Conservation (phyloP, 2,888 invertebrate species). For the Cryptus viduatorius region DNA sequence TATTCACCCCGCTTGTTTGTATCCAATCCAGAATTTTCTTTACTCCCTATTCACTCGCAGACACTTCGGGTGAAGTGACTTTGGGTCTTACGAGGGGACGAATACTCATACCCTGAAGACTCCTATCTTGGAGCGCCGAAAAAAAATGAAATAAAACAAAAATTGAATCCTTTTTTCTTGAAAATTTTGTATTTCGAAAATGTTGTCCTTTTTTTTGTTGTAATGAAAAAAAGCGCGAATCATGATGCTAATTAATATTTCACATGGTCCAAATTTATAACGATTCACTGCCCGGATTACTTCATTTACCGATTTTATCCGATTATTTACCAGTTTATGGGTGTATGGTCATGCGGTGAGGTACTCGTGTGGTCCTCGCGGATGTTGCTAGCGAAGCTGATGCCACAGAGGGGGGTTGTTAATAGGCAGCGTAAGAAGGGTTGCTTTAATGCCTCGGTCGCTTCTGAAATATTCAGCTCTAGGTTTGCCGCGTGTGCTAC, state of each 20-base stretch:
- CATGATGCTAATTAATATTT: not conserved
- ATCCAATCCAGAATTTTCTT: slow-evolving; percentile 45
- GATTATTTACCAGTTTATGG: slow-evolving; percentile 50
- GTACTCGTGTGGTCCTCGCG: slow-evolving; percentile 41
- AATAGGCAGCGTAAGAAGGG: slow-evolving; percentile 84
- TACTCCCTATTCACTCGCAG: slow-evolving; percentile 22
- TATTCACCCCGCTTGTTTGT: slow-evolving; percentile 48
- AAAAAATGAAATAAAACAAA: too few species aligned
- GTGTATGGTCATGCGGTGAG: slow-evolving; percentile 23
- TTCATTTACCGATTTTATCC: slow-evolving; percentile 28
- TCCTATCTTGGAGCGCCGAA: too few species aligned
- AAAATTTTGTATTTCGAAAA: not conserved
- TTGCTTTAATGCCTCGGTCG: slow-evolving; percentile 83
- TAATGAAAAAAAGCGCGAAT: not conserved
- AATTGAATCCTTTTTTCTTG: not conserved
- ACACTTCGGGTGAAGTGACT: slow-evolving; percentile 36
- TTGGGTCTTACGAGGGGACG: slow-evolving; percentile 22
- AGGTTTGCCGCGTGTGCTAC: slow-evolving; percentile 75
- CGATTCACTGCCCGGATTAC: not conserved
- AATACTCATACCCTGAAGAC: not conserved
- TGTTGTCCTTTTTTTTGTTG: not conserved
- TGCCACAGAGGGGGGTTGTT: slow-evolving; percentile 76
- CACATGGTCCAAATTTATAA: not conserved
- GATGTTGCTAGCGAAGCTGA: slow-evolving; percentile 39
- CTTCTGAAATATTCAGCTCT: slow-evolving; percentile 84